Evolutionary conservation across 1,140 invertebrate genomes (phyloP).

Genomic region (Maconellicoccus hirsutus): DNA sequence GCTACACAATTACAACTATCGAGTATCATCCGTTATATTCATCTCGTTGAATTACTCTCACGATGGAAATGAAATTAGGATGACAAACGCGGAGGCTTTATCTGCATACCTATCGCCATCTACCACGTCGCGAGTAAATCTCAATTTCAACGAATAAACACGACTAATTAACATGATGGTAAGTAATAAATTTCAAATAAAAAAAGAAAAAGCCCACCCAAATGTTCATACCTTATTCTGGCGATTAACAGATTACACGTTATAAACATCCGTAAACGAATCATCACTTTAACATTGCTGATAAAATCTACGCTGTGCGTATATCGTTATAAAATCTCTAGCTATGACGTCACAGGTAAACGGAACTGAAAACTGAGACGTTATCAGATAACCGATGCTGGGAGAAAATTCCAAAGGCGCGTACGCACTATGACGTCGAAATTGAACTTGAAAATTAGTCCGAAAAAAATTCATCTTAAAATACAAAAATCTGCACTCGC

Average conservation of each 20-base stretch:
- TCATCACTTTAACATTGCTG: neutral
- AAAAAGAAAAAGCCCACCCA: conserved; percentile 1
- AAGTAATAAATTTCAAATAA: neutral
- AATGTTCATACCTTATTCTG: neutral
- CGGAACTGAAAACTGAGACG: neutral
- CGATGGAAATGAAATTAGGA: no score
- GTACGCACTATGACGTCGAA: neutral
- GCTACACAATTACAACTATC: no score
- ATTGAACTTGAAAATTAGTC: neutral
- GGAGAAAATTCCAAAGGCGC: no score
- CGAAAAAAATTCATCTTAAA: no score
- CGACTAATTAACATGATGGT: neutral
- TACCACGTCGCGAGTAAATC: neutral
- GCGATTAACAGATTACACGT: neutral
- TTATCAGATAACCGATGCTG: neutral
- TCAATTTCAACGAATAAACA: neutral
- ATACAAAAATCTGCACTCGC: no score
- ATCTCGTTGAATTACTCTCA: no score
- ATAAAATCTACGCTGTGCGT: neutral
- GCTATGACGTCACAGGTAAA: neutral
- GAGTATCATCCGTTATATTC: no score
- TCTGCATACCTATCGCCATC: neutral
- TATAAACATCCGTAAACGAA: conserved; percentile 9
- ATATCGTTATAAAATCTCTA: neutral
- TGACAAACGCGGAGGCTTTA: no score